Evolutionary conservation across 2,888 invertebrate genomes (phyloP).

Genomic region (Pristionchus arcanus): DNA sequence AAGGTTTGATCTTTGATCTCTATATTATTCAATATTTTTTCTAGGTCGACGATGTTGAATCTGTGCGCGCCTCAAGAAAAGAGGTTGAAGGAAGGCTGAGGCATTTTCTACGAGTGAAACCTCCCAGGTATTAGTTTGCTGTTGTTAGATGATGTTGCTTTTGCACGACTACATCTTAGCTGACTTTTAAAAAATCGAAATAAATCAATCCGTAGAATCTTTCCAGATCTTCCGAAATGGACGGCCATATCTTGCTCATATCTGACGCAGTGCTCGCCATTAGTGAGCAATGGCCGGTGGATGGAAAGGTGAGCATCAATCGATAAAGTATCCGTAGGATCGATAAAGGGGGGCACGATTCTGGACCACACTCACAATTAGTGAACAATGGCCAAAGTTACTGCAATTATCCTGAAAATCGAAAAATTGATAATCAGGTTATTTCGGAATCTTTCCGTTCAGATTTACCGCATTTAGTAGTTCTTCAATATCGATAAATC

Average conservation of each 20-base stretch:
- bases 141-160: no score
- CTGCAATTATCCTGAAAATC: no score
- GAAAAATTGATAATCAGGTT: neutral
- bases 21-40: no score
- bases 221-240: constrained; percentile 25
- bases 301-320: neutral
- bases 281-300: constrained; percentile 44
- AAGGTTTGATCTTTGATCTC: constrained; percentile 29
- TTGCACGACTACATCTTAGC: no score
- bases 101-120: constrained; percentile 13
- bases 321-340: no score
- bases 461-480: no score
- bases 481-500: neutral
- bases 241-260: constrained; percentile 10
- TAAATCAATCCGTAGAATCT: no score
- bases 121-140: constrained; percentile 38
- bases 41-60: constrained; percentile 19
- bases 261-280: constrained; percentile 49
- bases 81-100: constrained; percentile 23
- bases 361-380: no score
- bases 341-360: no score
- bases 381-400: no score
- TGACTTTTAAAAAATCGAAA: no score
- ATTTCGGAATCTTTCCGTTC: neutral
- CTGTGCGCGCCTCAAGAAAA: constrained; percentile 17